Percentiles rank a stretch among this genome's conserved stretches.
Conservation (phyloP, 2,797 vertebrate species). For the Alosa sapidissima region DNA sequence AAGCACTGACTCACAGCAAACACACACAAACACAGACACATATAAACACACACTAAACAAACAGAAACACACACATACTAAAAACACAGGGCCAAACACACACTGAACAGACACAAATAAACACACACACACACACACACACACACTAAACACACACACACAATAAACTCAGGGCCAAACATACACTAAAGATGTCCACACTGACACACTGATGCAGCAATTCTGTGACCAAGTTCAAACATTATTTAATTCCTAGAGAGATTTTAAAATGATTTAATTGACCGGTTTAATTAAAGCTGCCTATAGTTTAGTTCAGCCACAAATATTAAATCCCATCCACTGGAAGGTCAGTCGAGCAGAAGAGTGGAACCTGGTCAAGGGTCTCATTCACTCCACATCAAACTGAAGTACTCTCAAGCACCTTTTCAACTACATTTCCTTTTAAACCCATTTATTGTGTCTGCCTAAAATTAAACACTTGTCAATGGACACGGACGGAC, state of each 20-base stretch:
- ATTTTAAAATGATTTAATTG: not conserved
- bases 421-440: not conserved
- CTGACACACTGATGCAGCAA: not conserved
- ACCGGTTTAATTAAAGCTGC: not conserved
- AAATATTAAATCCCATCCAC: not conserved
- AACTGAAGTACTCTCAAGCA: not conserved
- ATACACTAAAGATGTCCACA: too few species aligned
- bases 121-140: too few species aligned
- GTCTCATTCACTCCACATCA: not conserved
- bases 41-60: not conserved
- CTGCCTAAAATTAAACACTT: not conserved
- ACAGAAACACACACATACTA: not conserved
- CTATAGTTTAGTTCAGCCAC: not conserved
- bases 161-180: too few species aligned
- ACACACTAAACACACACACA: not conserved
- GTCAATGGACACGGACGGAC: not conserved
- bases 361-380: not conserved
- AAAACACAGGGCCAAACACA: not conserved
- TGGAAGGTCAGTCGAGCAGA: not conserved
- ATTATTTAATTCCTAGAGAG: not conserved
- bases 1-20: not conserved
- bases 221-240: not conserved
- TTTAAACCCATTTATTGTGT: not conserved
- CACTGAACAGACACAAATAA: not conserved
- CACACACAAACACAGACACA: not conserved